Base-by-base conservation (phyloP, 2,888 invertebrate genomes). In the Criorhina ranunculi region DNA sequence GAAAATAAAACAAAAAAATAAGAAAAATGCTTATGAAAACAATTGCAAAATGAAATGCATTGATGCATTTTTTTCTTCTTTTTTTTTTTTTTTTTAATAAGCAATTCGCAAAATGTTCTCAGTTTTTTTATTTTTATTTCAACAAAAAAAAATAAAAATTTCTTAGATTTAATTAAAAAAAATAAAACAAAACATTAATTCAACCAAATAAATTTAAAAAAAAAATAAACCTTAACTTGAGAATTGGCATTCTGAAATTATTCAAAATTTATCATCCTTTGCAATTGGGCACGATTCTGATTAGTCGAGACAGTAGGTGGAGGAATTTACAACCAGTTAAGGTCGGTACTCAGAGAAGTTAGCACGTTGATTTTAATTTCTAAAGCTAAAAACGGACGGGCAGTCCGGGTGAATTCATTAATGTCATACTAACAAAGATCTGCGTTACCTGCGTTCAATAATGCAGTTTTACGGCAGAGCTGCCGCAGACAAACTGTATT, bases 81-180 rank as follows among this genome's bases (percentile, higher is more conserved):
- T 70, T 80, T 62, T n/a, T n/a, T n/a, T n/a, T 1, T 70, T 80
- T 62, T 76, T 67, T 66, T 67, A 37, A 78, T 64, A 35, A 79
- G 79, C 64, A 83, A 83, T 79, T 83, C 24, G 79, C 83, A 79
- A 83, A 72, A 57, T 78, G 77, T 78, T 78, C 59, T 67, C 55
- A 78, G 44, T 70, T 62, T 69, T 51, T 59, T 40, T 67, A 3
- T 55, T 44, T 55, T 69, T 59, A 69, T 62, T 73, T 62, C 5
- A 49, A 19, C 40, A 37, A 35, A 24, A 42, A 57, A 31, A 42
- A 55, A 46, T 17, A 15, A 66, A 64, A 53, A 33, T 29, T 66
- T 62, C 44, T 44, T 55, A 75, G 64, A 55, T 24, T 46, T 75
- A 75, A 33, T 64, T 55, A 46, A 11, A 33, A 44, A 42, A 44